Evolutionary conservation across 2,888 invertebrate genomes (phyloP).

Genomic region (Coremacera marginata): DNA sequence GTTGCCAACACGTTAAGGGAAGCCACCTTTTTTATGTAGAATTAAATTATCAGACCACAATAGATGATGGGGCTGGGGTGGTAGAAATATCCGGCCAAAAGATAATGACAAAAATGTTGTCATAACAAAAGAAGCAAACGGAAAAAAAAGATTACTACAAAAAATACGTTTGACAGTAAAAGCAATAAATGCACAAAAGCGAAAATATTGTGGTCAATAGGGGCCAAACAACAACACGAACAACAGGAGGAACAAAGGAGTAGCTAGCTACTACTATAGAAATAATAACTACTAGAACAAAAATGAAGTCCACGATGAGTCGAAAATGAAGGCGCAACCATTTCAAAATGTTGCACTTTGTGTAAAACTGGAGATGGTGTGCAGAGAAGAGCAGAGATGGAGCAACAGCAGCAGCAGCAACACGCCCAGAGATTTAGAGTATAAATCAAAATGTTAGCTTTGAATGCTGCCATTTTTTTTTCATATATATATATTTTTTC

Average conservation of each 20-base stretch:
- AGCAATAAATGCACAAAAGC: constrained; percentile 22
- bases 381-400: neutral
- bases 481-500: neutral
- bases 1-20: no score
- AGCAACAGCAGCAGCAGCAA: neutral
- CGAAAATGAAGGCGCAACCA: neutral
- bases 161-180: neutral
- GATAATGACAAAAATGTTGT: neutral
- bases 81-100: no score
- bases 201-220: constrained; percentile 24
- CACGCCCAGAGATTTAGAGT: constrained; percentile 19
- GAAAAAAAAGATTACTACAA: no score
- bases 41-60: no score
- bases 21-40: no score
- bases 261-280: neutral
- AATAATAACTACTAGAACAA: neutral
- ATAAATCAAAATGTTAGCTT: constrained; percentile 27
- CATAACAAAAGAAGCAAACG: neutral
- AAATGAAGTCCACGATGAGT: neutral
- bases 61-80: no score
- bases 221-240: constrained; percentile 2
- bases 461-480: neutral
- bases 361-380: no score
- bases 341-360: no score
- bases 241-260: neutral